phyloP scores from a whole-genome alignment of 2,113 vertebrate species.

The Myrmecophaga tridactyla region DNA sequence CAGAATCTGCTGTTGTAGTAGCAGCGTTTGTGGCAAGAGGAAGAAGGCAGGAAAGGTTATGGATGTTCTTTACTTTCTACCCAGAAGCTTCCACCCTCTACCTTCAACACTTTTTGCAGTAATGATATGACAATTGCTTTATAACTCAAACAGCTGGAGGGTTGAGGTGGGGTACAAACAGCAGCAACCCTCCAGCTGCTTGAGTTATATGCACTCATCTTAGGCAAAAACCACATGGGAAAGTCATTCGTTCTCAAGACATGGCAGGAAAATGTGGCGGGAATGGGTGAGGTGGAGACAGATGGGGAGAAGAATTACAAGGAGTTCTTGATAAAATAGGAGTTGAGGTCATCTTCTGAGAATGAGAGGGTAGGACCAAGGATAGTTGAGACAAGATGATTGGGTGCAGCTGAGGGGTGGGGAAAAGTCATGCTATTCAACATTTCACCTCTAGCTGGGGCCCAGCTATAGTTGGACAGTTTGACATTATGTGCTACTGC shows the following conservation, averaged over 20 bases:
- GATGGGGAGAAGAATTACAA: not conserved
- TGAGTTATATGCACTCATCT: too few relatives aligned
- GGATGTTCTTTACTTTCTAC: not conserved
- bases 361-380: too few relatives aligned
- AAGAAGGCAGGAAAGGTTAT: not conserved
- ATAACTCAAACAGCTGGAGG: not conserved
- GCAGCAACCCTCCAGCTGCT: too few relatives aligned
- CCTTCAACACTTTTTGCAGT: not conserved
- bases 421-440: not conserved
- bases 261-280: not conserved
- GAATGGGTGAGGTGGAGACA: not conserved
- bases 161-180: not conserved
- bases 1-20: too few relatives aligned
- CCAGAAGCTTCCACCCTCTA: not conserved
- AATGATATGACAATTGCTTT: not conserved
- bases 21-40: not conserved
- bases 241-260: not conserved
- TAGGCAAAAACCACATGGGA: not conserved
- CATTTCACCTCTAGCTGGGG: not conserved
- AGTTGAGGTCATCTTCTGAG: not conserved
- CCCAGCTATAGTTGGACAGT: not conserved
- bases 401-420: not conserved
- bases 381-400: not conserved
- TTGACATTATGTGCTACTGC: not conserved
- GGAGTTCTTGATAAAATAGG: not conserved